A percentile compares a stretch with the other conserved stretches of the same genome.
Conservation (phyloP, 2,888 invertebrate genomes). For the Stenurella melanura region DNA sequence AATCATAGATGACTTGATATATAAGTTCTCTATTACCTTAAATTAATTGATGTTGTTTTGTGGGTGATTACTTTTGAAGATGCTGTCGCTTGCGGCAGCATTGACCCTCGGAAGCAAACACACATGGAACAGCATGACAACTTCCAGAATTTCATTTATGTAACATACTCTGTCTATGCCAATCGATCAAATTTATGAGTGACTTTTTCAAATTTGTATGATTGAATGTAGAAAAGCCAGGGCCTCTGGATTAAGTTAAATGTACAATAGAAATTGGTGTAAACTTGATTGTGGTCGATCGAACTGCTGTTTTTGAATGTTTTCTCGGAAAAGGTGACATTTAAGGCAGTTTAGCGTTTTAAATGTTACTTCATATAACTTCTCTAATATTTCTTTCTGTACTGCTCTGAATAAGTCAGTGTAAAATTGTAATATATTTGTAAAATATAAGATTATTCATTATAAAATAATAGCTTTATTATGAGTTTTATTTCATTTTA, state of each 20-base stretch:
- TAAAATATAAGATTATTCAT: constrained; percentile 69
- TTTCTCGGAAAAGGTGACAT: constrained; percentile 42
- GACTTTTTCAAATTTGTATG: too few relatives aligned
- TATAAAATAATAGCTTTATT: constrained; percentile 65
- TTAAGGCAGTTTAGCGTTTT: constrained; percentile 37
- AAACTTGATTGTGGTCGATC: constrained; percentile 12
- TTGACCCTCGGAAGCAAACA: not conserved
- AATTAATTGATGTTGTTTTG: not conserved
- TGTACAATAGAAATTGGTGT: not conserved
- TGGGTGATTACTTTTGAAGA: not conserved
- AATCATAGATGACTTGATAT: too few relatives aligned
- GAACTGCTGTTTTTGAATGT: constrained; percentile 12
- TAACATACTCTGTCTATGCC: too few relatives aligned
- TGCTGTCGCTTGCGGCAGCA: not conserved
- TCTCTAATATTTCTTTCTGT: constrained; percentile 61
- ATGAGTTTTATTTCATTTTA: constrained; percentile 26
- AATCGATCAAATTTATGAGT: too few relatives aligned
- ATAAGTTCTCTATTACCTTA: not conserved
- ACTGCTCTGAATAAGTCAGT: constrained; percentile 69
- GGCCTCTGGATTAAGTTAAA: too few relatives aligned
- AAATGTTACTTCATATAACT: constrained; percentile 51
- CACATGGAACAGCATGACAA: not conserved
- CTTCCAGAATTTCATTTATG: too few relatives aligned
- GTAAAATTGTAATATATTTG: constrained; percentile 74
- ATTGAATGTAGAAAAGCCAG: not conserved